phyloP scores from a whole-genome alignment of 2,797 vertebrate genomes.

The Bradypodion ventrale region DNA sequence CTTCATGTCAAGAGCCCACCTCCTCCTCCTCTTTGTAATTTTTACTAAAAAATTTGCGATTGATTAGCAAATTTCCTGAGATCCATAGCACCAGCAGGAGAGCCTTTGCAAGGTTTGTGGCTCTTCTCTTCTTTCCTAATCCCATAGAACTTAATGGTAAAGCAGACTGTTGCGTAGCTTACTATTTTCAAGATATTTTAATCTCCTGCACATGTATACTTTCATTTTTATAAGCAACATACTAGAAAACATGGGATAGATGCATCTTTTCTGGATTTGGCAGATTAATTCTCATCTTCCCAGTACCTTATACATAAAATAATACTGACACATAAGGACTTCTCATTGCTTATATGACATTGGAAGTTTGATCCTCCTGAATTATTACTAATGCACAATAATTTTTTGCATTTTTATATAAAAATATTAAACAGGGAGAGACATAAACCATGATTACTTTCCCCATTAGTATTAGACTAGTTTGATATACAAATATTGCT shows the following conservation, averaged over 20 bases:
- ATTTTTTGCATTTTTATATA: conserved; percentile 66
- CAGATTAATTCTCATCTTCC: conserved; percentile 63
- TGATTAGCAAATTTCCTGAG: conserved; percentile 31
- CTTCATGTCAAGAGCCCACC: background rate
- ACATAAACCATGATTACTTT: conserved; percentile 67
- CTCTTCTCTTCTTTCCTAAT: background rate
- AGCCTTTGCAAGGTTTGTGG: background rate
- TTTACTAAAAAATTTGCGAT: no score
- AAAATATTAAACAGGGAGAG: conserved; percentile 76
- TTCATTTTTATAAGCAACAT: conserved; percentile 55
- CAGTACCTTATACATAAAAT: conserved; percentile 72
- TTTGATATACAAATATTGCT: conserved; percentile 76
- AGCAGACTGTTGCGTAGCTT: conserved; percentile 67
- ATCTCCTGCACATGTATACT: conserved; percentile 56
- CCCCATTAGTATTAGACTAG: conserved; percentile 65
- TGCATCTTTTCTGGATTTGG: conserved; percentile 53
- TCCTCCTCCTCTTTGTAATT: no score
- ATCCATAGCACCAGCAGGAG: conserved; percentile 1
- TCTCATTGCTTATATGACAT: conserved; percentile 68
- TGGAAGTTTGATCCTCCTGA: conserved; percentile 63
- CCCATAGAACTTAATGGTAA: conserved; percentile 52
- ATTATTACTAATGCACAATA: conserved; percentile 61
- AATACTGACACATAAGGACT: conserved; percentile 62
- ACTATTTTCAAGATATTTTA: conserved; percentile 50
- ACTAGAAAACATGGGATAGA: conserved; percentile 54